Conservation (phyloP, 2,888 invertebrate species). For the Monochamus alternatus region DNA sequence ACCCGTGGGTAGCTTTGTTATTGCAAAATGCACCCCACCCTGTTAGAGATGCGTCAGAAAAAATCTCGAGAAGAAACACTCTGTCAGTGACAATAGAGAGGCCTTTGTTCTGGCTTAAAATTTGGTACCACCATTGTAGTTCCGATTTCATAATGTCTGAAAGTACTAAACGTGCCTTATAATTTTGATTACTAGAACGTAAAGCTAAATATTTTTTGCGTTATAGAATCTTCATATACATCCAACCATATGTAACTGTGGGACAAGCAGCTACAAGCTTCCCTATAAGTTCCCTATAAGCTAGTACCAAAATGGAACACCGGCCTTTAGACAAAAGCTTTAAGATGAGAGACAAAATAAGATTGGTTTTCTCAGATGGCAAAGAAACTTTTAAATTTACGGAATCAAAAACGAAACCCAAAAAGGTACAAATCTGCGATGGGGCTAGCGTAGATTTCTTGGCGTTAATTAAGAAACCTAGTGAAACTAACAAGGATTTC, state of each 20-base stretch:
- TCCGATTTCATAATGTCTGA: constrained; percentile 19
- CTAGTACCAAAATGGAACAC: constrained; percentile 35
- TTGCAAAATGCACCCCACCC: constrained; percentile 52
- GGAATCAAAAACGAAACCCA: constrained; percentile 49
- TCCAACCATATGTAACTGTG: constrained; percentile 44
- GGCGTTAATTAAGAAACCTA: constrained; percentile 50
- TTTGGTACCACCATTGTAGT: constrained; percentile 36
- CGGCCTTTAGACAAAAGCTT: constrained; percentile 29
- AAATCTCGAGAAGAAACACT: constrained; percentile 49
- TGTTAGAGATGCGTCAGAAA: constrained; percentile 51
- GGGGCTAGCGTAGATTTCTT: constrained; percentile 45
- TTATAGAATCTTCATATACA: constrained; percentile 44
- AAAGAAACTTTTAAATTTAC: constrained; percentile 16
- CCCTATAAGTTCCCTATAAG: constrained; percentile 42
- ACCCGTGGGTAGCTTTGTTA: constrained; percentile 39
- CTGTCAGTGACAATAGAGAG: constrained; percentile 22
- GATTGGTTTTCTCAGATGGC: constrained; percentile 19
- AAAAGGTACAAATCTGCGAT: constrained; percentile 40
- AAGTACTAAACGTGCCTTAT: constrained; percentile 3
- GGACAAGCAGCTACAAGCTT: constrained; percentile 45
- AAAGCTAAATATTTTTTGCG: constrained; percentile 40
- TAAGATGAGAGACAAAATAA: background rate
- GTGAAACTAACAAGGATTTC: constrained; percentile 25
- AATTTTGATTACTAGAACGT: constrained; percentile 33
- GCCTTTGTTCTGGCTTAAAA: constrained; percentile 26